phyloP scores from a whole-genome alignment of 1,140 invertebrate species.

The Dolichoris vasculosae region DNA sequence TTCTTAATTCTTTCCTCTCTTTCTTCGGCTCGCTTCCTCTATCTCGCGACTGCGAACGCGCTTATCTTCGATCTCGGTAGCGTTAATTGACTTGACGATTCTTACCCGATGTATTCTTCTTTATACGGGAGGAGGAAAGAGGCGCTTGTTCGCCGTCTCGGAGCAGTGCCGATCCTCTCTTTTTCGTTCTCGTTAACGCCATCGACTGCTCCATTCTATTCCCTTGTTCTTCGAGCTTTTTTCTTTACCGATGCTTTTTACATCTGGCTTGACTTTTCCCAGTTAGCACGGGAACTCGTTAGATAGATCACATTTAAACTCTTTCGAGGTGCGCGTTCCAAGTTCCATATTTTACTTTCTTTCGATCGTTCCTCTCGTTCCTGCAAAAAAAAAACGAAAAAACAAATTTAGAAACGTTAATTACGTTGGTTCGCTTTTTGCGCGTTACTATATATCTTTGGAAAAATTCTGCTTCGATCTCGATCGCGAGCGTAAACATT shows the following conservation, averaged over 20 bases:
- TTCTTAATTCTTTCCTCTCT: background rate
- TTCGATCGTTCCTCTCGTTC: background rate
- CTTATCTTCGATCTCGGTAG: constrained; percentile 47
- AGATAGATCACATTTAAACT: background rate
- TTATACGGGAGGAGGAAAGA: background rate
- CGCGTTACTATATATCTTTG: no score
- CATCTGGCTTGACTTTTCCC: background rate
- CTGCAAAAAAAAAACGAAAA: constrained; percentile 45
- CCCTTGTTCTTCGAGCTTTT: constrained; percentile 8
- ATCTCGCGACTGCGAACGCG: constrained; percentile 19
- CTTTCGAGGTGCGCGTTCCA: background rate
- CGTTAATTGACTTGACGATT: constrained; percentile 54
- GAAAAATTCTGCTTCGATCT: no score
- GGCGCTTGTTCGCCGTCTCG: constrained; percentile 17
- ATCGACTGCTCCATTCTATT: constrained; percentile 20
- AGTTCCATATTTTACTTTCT: background rate
- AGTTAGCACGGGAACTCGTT: background rate
- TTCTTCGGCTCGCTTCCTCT: background rate
- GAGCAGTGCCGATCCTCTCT: background rate
- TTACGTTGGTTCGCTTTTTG: background rate
- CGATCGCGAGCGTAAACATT: no score
- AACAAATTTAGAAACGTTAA: constrained; percentile 21
- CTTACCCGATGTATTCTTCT: constrained; percentile 48
- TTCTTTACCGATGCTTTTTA: constrained; percentile 2
- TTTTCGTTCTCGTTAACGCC: constrained; percentile 31